These are phyloP conservation scores for Gasterosteus aculeatus DNA, from an alignment of 2,113 vertebrate genomes.

Conservation along the genomic window DNA sequence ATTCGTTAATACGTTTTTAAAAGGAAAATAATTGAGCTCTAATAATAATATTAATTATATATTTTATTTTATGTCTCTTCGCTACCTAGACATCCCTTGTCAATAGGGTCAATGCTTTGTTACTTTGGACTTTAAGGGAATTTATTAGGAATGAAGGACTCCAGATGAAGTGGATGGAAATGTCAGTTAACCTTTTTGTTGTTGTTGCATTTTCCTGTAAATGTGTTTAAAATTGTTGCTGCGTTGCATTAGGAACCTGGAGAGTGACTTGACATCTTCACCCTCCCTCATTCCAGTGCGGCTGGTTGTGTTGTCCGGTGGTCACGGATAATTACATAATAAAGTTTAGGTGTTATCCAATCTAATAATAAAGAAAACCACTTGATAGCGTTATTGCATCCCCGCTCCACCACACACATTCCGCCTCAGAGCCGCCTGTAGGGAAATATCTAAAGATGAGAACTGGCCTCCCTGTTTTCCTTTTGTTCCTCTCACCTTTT, in stretches of 20 bases:
- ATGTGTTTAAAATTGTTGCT: too few relatives aligned
- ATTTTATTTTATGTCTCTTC: too few relatives aligned
- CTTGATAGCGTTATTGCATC: slow-evolving; percentile 35
- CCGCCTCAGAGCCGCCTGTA: slow-evolving; percentile 28
- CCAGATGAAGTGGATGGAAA: not conserved
- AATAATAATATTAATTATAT: too few relatives aligned
- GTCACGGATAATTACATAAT: slow-evolving; percentile 30
- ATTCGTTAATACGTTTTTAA: not conserved
- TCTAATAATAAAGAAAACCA: slow-evolving; percentile 46
- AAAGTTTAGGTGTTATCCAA: slow-evolving; percentile 48
- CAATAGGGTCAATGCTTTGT: not conserved
- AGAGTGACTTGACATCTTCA: not conserved
- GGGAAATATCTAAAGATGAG: slow-evolving; percentile 61
- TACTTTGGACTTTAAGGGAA: not conserved
- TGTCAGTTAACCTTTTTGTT: not conserved
- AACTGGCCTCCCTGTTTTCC: slow-evolving; percentile 20
- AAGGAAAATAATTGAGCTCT: not conserved
- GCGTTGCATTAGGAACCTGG: not conserved
- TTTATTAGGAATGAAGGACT: not conserved
- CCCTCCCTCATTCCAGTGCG: not conserved
- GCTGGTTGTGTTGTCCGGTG: slow-evolving; percentile 20
- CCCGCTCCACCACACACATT: slow-evolving; percentile 13
- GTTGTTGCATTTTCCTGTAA: not conserved
- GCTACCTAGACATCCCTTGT: not conserved
- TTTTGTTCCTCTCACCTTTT: slow-evolving; percentile 43